Evolutionary conservation across 1,140 invertebrate species (phyloP).

Genomic region (Caenorhabditis remanei): DNA sequence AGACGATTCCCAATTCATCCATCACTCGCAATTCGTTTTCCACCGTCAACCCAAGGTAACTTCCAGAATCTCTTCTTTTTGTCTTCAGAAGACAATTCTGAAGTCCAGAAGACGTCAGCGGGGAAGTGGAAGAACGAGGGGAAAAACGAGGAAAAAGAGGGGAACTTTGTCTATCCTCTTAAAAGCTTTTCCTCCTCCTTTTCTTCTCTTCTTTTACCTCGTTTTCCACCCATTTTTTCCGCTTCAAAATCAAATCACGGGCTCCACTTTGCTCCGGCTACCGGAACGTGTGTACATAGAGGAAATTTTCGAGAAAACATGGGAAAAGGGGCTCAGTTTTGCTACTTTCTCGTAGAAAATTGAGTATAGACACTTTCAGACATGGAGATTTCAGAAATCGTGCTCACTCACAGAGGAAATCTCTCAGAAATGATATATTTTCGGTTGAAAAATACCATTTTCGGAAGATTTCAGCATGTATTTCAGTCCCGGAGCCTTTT

Average conservation of each 20-base stretch:
- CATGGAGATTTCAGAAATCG: too few species aligned
- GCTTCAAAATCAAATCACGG: conserved; percentile 32
- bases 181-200: conserved; percentile 10
- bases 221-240: not conserved
- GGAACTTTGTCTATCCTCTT: conserved; percentile 29
- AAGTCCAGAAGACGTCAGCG: not conserved
- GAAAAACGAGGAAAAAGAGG: not conserved
- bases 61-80: too few species aligned
- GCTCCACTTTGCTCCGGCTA: not conserved
- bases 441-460: too few species aligned
- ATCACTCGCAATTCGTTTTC: conserved; percentile 62
- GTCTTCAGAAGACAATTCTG: not conserved
- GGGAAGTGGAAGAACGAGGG: not conserved
- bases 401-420: too few species aligned
- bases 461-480: too few species aligned
- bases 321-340: too few species aligned
- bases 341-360: too few species aligned
- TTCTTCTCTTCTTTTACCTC: too few species aligned
- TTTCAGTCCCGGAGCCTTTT: too few species aligned
- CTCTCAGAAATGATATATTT: too few species aligned
- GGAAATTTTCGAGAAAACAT: too few species aligned
- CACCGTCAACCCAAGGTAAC: conserved; percentile 53
- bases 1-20: conserved; percentile 57
- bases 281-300: conserved; percentile 2
- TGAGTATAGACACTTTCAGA: too few species aligned